phyloP scores from a whole-genome alignment of 2,113 vertebrate genomes.

The Formicarius rufipectus region DNA sequence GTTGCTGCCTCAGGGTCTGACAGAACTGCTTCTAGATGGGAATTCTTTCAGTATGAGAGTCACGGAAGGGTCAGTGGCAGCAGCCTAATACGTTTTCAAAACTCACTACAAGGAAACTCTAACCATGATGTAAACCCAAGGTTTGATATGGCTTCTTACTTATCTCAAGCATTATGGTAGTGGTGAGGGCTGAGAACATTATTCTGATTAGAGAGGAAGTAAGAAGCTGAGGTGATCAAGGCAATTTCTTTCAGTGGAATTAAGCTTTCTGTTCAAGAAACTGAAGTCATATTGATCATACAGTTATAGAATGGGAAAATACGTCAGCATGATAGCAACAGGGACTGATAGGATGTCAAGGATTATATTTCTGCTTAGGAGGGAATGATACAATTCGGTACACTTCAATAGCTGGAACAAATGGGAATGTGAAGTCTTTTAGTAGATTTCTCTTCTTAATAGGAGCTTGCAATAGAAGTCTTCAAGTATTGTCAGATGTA shows the following conservation, averaged over 20 bases:
- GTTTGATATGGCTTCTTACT: background rate
- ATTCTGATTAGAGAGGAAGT: background rate
- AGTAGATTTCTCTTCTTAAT: constrained; percentile 21
- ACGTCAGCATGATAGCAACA: background rate
- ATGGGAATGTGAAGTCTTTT: constrained; percentile 40
- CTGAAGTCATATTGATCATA: constrained; percentile 38
- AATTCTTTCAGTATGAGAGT: background rate
- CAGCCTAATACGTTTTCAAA: background rate
- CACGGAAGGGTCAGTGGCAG: background rate
- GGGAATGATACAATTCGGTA: constrained; percentile 4
- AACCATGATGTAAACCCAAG: background rate
- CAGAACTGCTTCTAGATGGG: background rate
- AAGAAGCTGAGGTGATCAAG: background rate
- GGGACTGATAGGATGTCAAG: background rate
- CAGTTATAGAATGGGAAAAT: constrained; percentile 6
- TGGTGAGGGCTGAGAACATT: background rate
- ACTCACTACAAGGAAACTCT: background rate
- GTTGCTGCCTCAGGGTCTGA: background rate
- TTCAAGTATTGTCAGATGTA: constrained; percentile 50
- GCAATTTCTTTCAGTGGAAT: constrained; percentile 1
- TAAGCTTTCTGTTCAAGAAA: background rate
- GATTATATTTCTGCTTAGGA: constrained; percentile 47
- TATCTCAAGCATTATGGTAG: background rate
- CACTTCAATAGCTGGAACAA: constrained; percentile 67
- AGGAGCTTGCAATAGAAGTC: constrained; percentile 39